Evolutionary conservation across 2,113 vertebrate genomes (phyloP), one percentile per base, ranked within the genome.

Genomic region (Platichthys stellatus): DNA sequence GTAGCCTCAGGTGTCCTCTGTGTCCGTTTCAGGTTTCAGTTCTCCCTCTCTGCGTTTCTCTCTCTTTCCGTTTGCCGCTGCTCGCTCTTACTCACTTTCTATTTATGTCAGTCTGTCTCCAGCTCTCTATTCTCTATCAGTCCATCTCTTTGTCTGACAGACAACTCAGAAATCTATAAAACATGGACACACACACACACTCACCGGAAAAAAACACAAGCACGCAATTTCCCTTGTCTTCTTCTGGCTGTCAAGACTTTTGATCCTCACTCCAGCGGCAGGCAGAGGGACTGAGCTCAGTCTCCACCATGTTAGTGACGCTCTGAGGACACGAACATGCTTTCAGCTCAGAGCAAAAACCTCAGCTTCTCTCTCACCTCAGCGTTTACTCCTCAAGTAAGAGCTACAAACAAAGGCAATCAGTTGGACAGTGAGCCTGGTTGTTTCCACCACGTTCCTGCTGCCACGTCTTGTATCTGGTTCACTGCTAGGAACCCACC

Each of bases 201-300:
- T 12, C 24, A 20, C 2, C 2, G 6, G 12, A 72, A 53, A 58
- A 24, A 24, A 24, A 38, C 35, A 38, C 74, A 78, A 70, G 14
- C 17, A 75, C 63, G 15, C 38, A 23, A 43, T 76, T 78, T 14
- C 31, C 28, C 21, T 43, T 45, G 14, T 21, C 38, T 74, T 56
- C 62, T 21, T 66, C 63, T 24, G n/a, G 56, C 63, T 78, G 72
- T 72, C 57, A 31, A 49, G 24, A 65, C 2, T 21, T 80, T 49
- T 80, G 82, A 81, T 81, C 58, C 23, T 79, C 68, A 20, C 35
- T 7, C 14, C 1, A 59, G 70, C 45, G 58, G 20, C 63, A 69
- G 61, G 73, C 67, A 26, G 35, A 64, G 40, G 3, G 68, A 31
- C 76, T 35, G 61, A 83, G 45, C 14, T 2, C 23, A 31, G 74